phyloP scores from a whole-genome alignment of 2,113 vertebrate genomes.

The Ophiodon elongatus region DNA sequence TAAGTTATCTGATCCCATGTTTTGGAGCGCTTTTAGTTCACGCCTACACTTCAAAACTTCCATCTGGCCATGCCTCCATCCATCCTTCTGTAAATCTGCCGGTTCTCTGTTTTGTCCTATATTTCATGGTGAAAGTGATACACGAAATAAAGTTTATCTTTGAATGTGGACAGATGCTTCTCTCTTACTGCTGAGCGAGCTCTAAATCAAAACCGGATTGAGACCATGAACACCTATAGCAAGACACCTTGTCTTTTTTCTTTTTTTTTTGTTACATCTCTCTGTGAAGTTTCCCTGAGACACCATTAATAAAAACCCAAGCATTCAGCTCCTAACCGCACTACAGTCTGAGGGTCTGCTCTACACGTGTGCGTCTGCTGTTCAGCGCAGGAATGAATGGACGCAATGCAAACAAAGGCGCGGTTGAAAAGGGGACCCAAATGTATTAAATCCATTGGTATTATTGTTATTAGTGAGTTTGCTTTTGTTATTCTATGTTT shows the following conservation, averaged over 20 bases:
- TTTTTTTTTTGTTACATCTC: slow-evolving; percentile 31
- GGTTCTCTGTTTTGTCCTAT: slow-evolving; percentile 13
- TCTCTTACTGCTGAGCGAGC: slow-evolving; percentile 25
- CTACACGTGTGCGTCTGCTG: slow-evolving; percentile 75
- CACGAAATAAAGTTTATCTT: slow-evolving; percentile 32
- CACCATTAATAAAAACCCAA: slow-evolving; percentile 77
- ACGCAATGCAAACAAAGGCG: slow-evolving; percentile 35
- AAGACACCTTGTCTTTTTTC: slow-evolving; percentile 23
- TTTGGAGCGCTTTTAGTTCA: slow-evolving; percentile 53
- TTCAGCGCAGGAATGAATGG: slow-evolving; percentile 37
- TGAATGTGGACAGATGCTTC: slow-evolving; percentile 51
- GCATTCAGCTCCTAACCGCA: slow-evolving; percentile 58
- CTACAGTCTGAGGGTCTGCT: slow-evolving; percentile 65
- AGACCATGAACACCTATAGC: slow-evolving; percentile 61
- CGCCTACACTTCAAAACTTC: slow-evolving; percentile 48
- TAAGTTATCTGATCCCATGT: slow-evolving; percentile 48
- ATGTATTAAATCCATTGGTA: background rate
- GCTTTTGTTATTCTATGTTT: background rate
- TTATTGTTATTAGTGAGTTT: slow-evolving; percentile 8
- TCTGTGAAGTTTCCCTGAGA: slow-evolving; percentile 66
- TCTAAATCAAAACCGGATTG: slow-evolving; percentile 62
- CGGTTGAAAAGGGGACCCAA: background rate
- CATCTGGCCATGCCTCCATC: slow-evolving; percentile 60
- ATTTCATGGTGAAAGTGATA: slow-evolving; percentile 50
- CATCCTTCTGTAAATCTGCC: slow-evolving; percentile 56